Evolutionary conservation across 2,797 vertebrate genomes (phyloP).

Genomic region (Lithobates sylvaticus): DNA sequence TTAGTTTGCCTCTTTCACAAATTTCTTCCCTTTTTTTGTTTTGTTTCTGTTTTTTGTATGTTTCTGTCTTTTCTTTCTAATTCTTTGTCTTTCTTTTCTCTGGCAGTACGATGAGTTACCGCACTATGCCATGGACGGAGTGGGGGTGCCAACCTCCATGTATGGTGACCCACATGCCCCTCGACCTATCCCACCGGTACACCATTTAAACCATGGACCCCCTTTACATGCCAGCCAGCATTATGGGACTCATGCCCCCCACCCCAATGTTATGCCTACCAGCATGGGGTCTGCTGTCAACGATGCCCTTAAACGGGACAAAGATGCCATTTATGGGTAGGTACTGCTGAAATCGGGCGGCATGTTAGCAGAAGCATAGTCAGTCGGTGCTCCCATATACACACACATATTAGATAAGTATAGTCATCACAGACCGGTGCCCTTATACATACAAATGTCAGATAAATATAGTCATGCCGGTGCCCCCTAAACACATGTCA

Average conservation of each 20-base stretch:
- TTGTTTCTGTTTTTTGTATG: background rate
- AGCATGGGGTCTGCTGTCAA: constrained; percentile 99
- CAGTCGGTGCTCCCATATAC: background rate
- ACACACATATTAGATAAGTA: constrained; percentile 13
- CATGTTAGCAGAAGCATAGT: background rate
- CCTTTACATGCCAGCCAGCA: constrained; percentile 98
- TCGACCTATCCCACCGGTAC: constrained; percentile 97
- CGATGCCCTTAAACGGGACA: constrained; percentile 99
- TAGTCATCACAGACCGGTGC: background rate
- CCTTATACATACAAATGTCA: background rate
- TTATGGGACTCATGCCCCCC: constrained; percentile 97
- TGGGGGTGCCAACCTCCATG: constrained; percentile 96
- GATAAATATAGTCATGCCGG: background rate
- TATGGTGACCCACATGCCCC: constrained; percentile 98
- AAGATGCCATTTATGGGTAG: constrained; percentile 99
- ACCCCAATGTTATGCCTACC: constrained; percentile 98
- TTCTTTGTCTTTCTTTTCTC: constrained; percentile 63
- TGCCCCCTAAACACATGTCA: background rate
- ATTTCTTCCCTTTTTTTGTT: background rate
- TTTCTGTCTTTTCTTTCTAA: background rate
- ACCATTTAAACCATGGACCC: constrained; percentile 98
- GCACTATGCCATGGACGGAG: constrained; percentile 99
- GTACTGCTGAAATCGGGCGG: constrained; percentile 66
- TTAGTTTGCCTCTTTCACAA: constrained; percentile 30
- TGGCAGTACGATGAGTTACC: constrained; percentile 99